These are phyloP conservation scores for Drosophila atripex DNA, from an alignment of 2,888 invertebrate genomes.

Conservation along the genomic window DNA sequence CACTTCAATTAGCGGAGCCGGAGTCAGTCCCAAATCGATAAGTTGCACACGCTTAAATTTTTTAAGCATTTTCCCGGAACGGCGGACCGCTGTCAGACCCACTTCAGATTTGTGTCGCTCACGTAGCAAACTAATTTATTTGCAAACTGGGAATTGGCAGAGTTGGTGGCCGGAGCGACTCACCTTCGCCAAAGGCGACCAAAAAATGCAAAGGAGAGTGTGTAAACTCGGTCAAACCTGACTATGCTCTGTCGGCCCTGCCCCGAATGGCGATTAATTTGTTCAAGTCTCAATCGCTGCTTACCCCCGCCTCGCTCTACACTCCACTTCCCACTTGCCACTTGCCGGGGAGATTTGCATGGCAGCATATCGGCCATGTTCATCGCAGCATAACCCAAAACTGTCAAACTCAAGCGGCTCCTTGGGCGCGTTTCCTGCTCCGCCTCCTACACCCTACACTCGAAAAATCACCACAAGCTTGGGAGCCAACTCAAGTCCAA, in stretches of 20 bases:
- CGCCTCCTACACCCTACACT: slow-evolving; percentile 3
- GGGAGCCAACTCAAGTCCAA: too few species aligned
- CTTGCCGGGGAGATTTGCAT: slow-evolving; percentile 62
- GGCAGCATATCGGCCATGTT: slow-evolving; percentile 62
- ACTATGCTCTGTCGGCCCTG: slow-evolving; percentile 16
- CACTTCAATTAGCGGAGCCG: slow-evolving; percentile 72
- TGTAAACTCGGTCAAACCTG: slow-evolving; percentile 43
- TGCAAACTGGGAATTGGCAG: slow-evolving; percentile 69
- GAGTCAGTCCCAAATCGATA: slow-evolving; percentile 59
- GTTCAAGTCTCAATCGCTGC: slow-evolving; percentile 67
- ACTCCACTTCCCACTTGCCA: slow-evolving; percentile 27
- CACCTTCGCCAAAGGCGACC: slow-evolving; percentile 16
- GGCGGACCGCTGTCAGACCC: slow-evolving; percentile 69
- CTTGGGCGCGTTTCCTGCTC: slow-evolving; percentile 26
- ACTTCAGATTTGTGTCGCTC: slow-evolving; percentile 74
- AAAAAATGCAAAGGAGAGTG: slow-evolving; percentile 1
- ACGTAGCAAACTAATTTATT: slow-evolving; percentile 75
- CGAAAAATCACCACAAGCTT: not conserved
- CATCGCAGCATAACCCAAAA: slow-evolving; percentile 76
- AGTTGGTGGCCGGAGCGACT: slow-evolving; percentile 36
- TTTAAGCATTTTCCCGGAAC: slow-evolving; percentile 48
- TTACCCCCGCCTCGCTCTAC: slow-evolving; percentile 19
- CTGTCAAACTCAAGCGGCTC: slow-evolving; percentile 67
- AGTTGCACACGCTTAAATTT: slow-evolving; percentile 64
- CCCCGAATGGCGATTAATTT: slow-evolving; percentile 68